Evolutionary conservation across 2,888 invertebrate species (phyloP).

Genomic region (Lasius platythorax): DNA sequence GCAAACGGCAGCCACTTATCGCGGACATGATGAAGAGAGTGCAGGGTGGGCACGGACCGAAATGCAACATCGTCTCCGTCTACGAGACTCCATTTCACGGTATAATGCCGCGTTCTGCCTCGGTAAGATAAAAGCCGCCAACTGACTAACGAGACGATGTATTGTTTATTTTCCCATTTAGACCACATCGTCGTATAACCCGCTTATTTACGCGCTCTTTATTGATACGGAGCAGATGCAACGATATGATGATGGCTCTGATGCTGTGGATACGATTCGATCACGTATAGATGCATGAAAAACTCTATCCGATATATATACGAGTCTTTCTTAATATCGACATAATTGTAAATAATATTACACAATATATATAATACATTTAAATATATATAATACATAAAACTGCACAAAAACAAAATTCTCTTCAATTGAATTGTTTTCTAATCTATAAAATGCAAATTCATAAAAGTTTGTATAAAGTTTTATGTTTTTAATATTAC

Average conservation of each 20-base stretch:
- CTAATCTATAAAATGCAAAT: background rate
- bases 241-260: conserved; percentile 70
- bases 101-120: conserved; percentile 79
- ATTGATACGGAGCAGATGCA: conserved; percentile 72
- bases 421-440: background rate
- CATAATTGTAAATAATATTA: background rate
- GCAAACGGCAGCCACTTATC: conserved; percentile 79
- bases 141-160: conserved; percentile 80
- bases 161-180: conserved; percentile 83
- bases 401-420: background rate
- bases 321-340: background rate
- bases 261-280: conserved; percentile 52
- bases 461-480: background rate
- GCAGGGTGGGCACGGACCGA: conserved; percentile 71
- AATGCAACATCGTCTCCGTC: conserved; percentile 78
- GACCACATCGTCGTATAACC: conserved; percentile 63
- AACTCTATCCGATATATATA: background rate
- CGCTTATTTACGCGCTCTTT: conserved; percentile 52
- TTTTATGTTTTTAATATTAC: background rate
- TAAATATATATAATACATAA: background rate
- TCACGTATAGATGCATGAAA: conserved; percentile 3
- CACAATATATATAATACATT: background rate
- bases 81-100: conserved; percentile 83
- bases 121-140: conserved; percentile 76
- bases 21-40: conserved; percentile 68